phyloP scores from a whole-genome alignment of 1,140 invertebrate species.

The Eurosta solidaginis region DNA sequence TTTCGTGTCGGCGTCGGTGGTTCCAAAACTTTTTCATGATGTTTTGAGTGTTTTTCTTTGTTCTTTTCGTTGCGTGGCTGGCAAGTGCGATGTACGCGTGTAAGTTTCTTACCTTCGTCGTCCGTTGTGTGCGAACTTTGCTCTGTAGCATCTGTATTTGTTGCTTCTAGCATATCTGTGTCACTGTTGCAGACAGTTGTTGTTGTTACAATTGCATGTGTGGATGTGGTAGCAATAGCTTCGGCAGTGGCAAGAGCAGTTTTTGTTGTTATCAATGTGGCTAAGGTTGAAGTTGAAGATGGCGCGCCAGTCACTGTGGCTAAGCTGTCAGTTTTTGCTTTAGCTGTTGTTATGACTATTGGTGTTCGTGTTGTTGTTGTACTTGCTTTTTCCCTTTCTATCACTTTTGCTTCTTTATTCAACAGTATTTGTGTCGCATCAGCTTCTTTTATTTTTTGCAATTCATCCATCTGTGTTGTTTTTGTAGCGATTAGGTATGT shows the following conservation, averaged over 20 bases:
- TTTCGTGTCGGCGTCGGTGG: conserved; percentile 47
- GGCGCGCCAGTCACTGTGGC: not conserved
- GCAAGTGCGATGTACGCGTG: conserved; percentile 13
- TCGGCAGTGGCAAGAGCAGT: not conserved
- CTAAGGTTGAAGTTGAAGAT: not conserved
- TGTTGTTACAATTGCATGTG: not conserved
- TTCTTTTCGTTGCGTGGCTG: conserved; percentile 4
- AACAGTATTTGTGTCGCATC: not conserved
- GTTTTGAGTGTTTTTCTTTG: not conserved
- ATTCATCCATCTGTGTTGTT: conserved; percentile 14
- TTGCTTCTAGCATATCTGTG: not conserved
- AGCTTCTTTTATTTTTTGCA: not conserved
- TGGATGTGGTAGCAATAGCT: not conserved
- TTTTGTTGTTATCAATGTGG: not conserved
- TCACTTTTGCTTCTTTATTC: not conserved
- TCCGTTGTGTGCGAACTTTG: not conserved
- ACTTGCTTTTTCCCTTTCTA: not conserved
- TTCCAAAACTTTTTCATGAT: conserved; percentile 19
- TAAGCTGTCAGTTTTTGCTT: not conserved
- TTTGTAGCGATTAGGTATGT: conserved; percentile 1
- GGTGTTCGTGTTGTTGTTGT: not conserved
- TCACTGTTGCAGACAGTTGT: not conserved
- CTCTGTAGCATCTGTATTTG: not conserved
- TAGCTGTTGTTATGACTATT: not conserved
- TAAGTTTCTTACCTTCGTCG: not conserved